phyloP scores from a whole-genome alignment of 2,113 vertebrate genomes.

The Nicator chloris region DNA sequence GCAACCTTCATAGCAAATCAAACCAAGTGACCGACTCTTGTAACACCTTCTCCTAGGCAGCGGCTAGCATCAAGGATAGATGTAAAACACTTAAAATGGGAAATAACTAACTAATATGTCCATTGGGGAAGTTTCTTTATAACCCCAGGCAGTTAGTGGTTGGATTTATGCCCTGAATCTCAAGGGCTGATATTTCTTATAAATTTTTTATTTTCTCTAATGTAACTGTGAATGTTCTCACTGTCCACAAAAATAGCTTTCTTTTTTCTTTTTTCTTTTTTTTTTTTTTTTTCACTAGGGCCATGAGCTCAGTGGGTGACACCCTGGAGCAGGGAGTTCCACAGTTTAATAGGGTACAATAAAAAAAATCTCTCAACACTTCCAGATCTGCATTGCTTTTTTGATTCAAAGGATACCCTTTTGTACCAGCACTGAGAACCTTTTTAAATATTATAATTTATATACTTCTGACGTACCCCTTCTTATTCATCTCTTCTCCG shows the following conservation, averaged over 20 bases:
- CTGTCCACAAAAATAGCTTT: background rate
- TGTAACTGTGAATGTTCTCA: constrained; percentile 34
- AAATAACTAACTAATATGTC: constrained; percentile 60
- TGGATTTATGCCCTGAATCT: constrained; percentile 52
- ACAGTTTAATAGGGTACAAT: background rate
- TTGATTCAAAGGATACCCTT: constrained; percentile 12
- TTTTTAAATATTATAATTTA: constrained; percentile 45
- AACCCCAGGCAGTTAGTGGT: constrained; percentile 45
- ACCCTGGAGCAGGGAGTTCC: constrained; percentile 6
- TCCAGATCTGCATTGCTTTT: background rate
- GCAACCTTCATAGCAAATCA: constrained; percentile 38
- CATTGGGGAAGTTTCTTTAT: constrained; percentile 50
- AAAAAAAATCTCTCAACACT: background rate
- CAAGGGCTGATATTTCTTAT: constrained; percentile 55
- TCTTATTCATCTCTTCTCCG: constrained; percentile 18
- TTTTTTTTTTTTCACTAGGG: background rate
- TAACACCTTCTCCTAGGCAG: constrained; percentile 7
- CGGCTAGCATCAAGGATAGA: constrained; percentile 29
- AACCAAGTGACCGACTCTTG: background rate
- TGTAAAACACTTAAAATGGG: constrained; percentile 61
- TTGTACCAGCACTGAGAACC: background rate
- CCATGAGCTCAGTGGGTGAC: background rate
- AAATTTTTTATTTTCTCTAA: constrained; percentile 57
- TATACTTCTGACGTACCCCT: constrained; percentile 6
- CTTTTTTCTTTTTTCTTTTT: background rate